Percentiles rank a stretch among this genome's conserved stretches.
Evolutionary conservation across 2,113 vertebrate species (phyloP).

Genomic region (Seriola quinqueradiata): DNA sequence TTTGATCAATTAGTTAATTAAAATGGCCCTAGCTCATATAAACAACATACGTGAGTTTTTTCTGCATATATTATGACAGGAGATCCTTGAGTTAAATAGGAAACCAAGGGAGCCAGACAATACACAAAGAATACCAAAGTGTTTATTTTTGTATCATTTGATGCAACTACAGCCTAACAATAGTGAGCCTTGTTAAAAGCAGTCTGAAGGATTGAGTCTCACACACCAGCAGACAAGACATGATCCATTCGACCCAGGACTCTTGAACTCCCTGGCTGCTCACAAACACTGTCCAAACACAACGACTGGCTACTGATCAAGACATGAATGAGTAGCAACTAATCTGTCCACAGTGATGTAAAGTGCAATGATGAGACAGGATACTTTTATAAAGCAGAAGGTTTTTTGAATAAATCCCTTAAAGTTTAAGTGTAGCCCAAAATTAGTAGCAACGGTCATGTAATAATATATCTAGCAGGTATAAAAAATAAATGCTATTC

Average conservation of each 20-base stretch:
- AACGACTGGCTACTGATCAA: slow-evolving; percentile 5
- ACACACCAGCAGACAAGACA: background rate
- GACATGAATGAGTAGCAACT: slow-evolving; percentile 27
- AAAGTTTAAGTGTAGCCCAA: slow-evolving; percentile 37
- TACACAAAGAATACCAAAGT: slow-evolving; percentile 52
- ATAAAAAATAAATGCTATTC: slow-evolving; percentile 82
- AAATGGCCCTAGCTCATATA: too few relatives aligned
- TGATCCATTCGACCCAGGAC: background rate
- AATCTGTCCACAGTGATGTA: slow-evolving; percentile 60
- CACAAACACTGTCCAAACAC: slow-evolving; percentile 38
- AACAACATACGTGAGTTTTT: too few relatives aligned
- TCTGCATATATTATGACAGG: background rate
- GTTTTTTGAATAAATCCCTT: slow-evolving; percentile 36
- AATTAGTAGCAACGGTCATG: slow-evolving; percentile 56
- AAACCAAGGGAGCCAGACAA: background rate
- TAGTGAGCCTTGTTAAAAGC: slow-evolving; percentile 49
- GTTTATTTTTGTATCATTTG: slow-evolving; percentile 65
- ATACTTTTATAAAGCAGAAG: slow-evolving; percentile 43
- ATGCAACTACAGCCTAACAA: slow-evolving; percentile 64
- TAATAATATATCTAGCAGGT: slow-evolving; percentile 65
- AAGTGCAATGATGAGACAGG: slow-evolving; percentile 71
- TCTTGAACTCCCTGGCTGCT: slow-evolving; percentile 41
- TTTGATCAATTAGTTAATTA: too few relatives aligned
- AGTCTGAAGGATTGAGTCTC: slow-evolving; percentile 11
- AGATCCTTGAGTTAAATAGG: background rate